These are phyloP conservation scores for Thripadectes ignobilis DNA, from an alignment of 2,797 vertebrate species.

Conservation along the genomic window DNA sequence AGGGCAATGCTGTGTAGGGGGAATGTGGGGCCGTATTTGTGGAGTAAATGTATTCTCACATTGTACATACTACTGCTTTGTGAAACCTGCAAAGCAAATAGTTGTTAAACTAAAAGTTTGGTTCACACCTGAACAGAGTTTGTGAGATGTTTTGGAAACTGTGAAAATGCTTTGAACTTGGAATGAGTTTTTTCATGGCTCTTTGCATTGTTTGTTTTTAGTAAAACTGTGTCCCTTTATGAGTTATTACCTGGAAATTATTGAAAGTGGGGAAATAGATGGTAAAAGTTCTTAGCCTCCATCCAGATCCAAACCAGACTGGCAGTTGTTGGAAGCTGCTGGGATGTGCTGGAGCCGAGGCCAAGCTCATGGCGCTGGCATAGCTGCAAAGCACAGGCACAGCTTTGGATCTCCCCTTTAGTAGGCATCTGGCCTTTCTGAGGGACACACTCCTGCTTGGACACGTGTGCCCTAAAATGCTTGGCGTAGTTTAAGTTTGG, in stretches of 20 bases:
- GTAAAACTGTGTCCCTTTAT: background rate
- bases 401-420: background rate
- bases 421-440: background rate
- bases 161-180: background rate
- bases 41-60: accelerated
- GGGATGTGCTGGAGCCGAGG: accelerated
- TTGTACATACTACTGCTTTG: accelerated
- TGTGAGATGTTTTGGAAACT: background rate
- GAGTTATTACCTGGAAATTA: background rate
- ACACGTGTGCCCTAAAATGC: background rate
- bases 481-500: accelerated
- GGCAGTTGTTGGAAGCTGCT: background rate
- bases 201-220: background rate
- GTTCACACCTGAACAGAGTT: background rate
- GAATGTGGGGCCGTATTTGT: accelerated
- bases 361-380: background rate
- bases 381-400: accelerated
- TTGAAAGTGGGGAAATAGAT: background rate
- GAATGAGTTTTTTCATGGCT: background rate
- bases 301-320: background rate
- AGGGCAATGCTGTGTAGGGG: background rate
- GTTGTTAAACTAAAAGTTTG: background rate
- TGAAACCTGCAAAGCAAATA: background rate
- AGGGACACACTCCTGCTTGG: accelerated
- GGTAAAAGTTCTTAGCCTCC: background rate